These are phyloP conservation scores for Lacanobia oleracea DNA, from an alignment of 2,888 invertebrate species.

Conservation along the genomic window DNA sequence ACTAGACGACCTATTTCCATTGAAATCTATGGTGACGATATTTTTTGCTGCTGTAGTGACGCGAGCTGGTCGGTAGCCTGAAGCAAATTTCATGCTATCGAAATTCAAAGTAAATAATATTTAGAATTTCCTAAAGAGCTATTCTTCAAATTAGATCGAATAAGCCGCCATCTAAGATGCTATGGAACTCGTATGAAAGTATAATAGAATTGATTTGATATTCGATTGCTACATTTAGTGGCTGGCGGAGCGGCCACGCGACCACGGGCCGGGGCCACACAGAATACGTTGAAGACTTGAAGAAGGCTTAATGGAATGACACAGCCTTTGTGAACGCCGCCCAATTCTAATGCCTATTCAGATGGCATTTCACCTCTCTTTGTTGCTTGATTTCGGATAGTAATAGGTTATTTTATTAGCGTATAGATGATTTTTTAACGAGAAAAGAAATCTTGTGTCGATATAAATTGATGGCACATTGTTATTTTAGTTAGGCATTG, in stretches of 20 bases:
- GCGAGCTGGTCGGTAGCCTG: constrained; percentile 44
- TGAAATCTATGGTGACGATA: constrained; percentile 21
- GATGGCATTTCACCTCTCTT: constrained; percentile 89
- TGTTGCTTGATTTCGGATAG: constrained; percentile 90
- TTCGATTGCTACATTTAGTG: constrained; percentile 82
- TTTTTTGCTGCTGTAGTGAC: constrained; percentile 26
- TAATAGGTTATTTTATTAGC: constrained; percentile 90
- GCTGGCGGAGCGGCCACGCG: constrained; percentile 79
- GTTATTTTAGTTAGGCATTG: constrained; percentile 66
- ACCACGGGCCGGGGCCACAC: constrained; percentile 89
- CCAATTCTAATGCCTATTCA: constrained; percentile 91
- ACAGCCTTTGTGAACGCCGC: constrained; percentile 89
- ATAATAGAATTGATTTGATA: constrained; percentile 88
- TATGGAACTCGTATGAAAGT: constrained; percentile 73
- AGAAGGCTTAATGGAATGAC: constrained; percentile 91
- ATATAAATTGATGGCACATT: constrained; percentile 77
- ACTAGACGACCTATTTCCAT: constrained; percentile 18
- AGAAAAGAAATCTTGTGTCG: constrained; percentile 81
- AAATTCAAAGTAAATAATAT: constrained; percentile 59
- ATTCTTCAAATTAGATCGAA: constrained; percentile 67
- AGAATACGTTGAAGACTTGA: constrained; percentile 85
- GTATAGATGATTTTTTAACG: constrained; percentile 85
- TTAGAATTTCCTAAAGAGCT: constrained; percentile 51
- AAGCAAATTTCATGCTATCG: constrained; percentile 44
- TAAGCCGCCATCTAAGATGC: constrained; percentile 67